Evolutionary conservation across 1,140 invertebrate species (phyloP).

Genomic region (Drosophila pseudoobscura): DNA sequence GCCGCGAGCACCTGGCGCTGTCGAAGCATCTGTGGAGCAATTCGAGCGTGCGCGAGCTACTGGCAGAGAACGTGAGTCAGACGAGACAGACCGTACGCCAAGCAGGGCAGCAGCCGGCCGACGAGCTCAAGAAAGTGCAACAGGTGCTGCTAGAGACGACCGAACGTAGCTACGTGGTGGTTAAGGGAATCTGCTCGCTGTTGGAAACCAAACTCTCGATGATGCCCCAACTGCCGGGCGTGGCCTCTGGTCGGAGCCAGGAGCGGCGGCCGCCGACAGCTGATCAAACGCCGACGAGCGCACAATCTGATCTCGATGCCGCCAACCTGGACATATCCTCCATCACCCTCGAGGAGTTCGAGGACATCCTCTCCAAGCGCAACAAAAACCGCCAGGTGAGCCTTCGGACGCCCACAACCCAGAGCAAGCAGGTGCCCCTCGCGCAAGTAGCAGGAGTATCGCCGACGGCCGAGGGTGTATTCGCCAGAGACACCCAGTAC

Average conservation of each 20-base stretch:
- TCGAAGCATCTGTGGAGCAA: slow-evolving; percentile 86
- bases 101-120: slow-evolving; percentile 53
- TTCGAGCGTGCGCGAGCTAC: slow-evolving; percentile 85
- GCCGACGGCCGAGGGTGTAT: slow-evolving; percentile 9
- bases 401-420: slow-evolving; percentile 58
- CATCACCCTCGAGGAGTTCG: slow-evolving; percentile 76
- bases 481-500: slow-evolving; percentile 64
- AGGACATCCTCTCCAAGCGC: slow-evolving; percentile 72
- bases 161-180: slow-evolving; percentile 70
- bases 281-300: not conserved
- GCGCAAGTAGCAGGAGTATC: not conserved
- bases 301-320: slow-evolving; percentile 23
- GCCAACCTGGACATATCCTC: slow-evolving; percentile 77
- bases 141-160: slow-evolving; percentile 61
- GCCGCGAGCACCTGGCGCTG: slow-evolving; percentile 85
- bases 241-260: not conserved
- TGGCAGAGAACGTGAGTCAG: slow-evolving; percentile 82
- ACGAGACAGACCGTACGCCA: slow-evolving; percentile 65
- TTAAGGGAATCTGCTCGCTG: slow-evolving; percentile 64
- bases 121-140: slow-evolving; percentile 59
- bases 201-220: slow-evolving; percentile 47
- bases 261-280: not conserved
- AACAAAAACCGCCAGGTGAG: slow-evolving; percentile 68
- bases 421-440: slow-evolving; percentile 36
- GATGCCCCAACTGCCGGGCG: slow-evolving; percentile 13